These are phyloP conservation scores for Sarcophaga peregrina DNA, from an alignment of 1,140 invertebrate species.

Conservation along the genomic window DNA sequence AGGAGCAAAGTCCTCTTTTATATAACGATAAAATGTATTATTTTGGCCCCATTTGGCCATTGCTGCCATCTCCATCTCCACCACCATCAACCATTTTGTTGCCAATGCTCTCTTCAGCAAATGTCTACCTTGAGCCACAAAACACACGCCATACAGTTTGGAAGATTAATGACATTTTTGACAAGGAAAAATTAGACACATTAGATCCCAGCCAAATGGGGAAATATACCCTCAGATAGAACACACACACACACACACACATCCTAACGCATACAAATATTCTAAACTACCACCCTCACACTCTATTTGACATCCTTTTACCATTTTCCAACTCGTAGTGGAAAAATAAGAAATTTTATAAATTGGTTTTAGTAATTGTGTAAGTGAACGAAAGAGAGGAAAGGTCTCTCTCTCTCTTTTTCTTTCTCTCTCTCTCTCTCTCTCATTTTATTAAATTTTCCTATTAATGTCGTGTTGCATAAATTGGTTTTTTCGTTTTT, in stretches of 20 bases:
- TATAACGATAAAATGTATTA: neutral
- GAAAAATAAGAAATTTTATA: neutral
- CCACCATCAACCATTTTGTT: constrained; percentile 7
- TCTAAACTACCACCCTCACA: no score
- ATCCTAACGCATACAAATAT: neutral
- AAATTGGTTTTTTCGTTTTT: constrained; percentile 15
- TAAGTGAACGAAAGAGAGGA: neutral
- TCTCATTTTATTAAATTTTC: no score
- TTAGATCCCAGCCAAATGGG: constrained; percentile 36
- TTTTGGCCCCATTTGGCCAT: neutral
- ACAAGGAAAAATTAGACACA: constrained; percentile 46
- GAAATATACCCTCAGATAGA: neutral
- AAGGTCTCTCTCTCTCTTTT: no score
- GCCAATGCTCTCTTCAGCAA: neutral
- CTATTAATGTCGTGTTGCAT: neutral
- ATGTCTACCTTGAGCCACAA: neutral
- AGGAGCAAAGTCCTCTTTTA: neutral
- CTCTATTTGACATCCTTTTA: neutral
- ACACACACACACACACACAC: neutral
- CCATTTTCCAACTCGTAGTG: neutral
- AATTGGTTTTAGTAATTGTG: neutral
- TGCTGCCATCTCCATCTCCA: constrained; percentile 14
- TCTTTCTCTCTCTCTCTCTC: no score
- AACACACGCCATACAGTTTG: neutral
- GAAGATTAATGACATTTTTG: constrained; percentile 47